Percentiles rank a stretch among this genome's conserved stretches.
Evolutionary conservation across 2,888 invertebrate species (phyloP).

Genomic region (Melieria crassipennis): DNA sequence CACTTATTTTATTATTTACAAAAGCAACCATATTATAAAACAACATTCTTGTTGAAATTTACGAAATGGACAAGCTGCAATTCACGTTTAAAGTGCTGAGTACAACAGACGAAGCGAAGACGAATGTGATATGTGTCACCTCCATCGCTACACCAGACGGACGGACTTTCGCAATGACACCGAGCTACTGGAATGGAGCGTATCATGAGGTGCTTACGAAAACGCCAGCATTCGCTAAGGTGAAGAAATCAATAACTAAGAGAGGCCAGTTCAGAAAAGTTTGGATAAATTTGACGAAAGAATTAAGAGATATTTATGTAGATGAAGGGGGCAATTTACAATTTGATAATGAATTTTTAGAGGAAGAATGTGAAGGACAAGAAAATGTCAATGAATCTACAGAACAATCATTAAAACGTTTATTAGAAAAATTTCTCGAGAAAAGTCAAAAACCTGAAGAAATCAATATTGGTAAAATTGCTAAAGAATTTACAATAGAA

Average conservation of each 20-base stretch:
- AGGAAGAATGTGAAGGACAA: background rate
- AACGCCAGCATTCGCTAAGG: constrained; percentile 26
- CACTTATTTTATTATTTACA: too few relatives aligned
- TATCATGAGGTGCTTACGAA: constrained; percentile 22
- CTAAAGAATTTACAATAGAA: constrained; percentile 28
- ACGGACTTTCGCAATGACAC: constrained; percentile 19
- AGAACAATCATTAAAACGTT: constrained; percentile 16
- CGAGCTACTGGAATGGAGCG: constrained; percentile 14
- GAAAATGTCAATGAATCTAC: constrained; percentile 17
- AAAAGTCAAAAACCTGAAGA: constrained; percentile 21
- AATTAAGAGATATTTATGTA: constrained; percentile 21
- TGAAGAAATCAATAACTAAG: constrained; percentile 32
- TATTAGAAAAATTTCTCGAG: constrained; percentile 19
- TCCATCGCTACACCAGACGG: constrained; percentile 30
- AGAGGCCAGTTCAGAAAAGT: constrained; percentile 28
- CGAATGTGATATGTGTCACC: constrained; percentile 30
- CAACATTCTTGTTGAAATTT: background rate
- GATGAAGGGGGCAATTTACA: constrained; percentile 24
- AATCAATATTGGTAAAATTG: constrained; percentile 24
- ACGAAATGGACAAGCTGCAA: constrained; percentile 28
- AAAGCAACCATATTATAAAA: too few relatives aligned
- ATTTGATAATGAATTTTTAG: constrained; percentile 22
- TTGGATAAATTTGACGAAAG: constrained; percentile 28
- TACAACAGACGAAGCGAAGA: constrained; percentile 26
- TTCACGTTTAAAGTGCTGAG: constrained; percentile 27